Conservation (phyloP, 2,888 invertebrate species). For the Bhutanitis thaidina region DNA sequence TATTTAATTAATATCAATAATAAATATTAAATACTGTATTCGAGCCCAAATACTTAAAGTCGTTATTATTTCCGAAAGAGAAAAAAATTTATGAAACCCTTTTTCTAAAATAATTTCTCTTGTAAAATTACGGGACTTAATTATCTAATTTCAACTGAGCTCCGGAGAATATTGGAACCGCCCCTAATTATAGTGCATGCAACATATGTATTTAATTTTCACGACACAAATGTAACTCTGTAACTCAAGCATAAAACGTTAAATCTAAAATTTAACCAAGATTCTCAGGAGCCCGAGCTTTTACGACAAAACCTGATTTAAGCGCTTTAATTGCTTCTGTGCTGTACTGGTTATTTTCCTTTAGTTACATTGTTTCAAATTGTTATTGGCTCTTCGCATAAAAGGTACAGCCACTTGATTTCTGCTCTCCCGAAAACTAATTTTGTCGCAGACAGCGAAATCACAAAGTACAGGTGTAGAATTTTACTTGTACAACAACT, state of each 20-base stretch:
- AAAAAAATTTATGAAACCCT: no score
- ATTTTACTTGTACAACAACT: slow-evolving; percentile 30
- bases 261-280: slow-evolving; percentile 48
- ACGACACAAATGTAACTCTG: slow-evolving; percentile 7
- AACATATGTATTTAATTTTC: slow-evolving; percentile 18
- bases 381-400: slow-evolving; percentile 57
- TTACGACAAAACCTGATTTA: slow-evolving; percentile 59
- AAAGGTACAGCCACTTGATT: slow-evolving; percentile 54
- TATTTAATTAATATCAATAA: no score
- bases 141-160: slow-evolving; percentile 3
- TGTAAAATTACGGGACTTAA: slow-evolving; percentile 4
- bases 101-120: no score
- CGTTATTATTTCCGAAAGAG: no score
- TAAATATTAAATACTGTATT: no score
- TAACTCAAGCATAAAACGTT: no score
- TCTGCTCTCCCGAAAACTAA: slow-evolving; percentile 45
- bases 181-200: slow-evolving; percentile 12
- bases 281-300: slow-evolving; percentile 55
- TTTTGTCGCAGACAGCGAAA: slow-evolving; percentile 48
- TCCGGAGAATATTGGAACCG: slow-evolving; percentile 3
- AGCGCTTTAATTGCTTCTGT: slow-evolving; percentile 66
- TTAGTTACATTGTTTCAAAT: slow-evolving; percentile 67
- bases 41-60: no score
- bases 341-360: slow-evolving; percentile 57
- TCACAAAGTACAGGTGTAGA: slow-evolving; percentile 43